Conservation (phyloP, 2,113 vertebrate genomes). For the Climacteris rufus region DNA sequence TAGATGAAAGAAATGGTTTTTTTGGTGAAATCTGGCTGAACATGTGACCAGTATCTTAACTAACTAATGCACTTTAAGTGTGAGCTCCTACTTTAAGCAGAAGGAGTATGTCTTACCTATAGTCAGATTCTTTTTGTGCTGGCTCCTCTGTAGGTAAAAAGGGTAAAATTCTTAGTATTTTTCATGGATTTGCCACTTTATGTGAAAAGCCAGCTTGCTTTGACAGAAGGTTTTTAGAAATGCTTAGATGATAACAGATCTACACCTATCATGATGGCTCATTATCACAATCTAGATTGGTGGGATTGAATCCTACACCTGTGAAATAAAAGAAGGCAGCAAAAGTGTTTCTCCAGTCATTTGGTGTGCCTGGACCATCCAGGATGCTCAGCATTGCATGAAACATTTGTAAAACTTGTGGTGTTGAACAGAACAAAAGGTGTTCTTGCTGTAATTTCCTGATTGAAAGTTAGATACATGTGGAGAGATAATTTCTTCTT, state of each 20-base stretch:
- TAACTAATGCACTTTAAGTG: neutral
- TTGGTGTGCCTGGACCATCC: neutral
- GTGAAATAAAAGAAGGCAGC: neutral
- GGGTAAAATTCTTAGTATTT: neutral
- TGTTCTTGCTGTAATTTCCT: neutral
- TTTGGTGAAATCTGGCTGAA: neutral
- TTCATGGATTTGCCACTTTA: neutral
- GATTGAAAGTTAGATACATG: neutral
- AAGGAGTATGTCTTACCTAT: neutral
- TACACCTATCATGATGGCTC: neutral
- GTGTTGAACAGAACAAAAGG: neutral
- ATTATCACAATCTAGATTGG: neutral
- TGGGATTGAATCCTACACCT: neutral
- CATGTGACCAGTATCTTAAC: neutral
- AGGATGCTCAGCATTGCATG: neutral
- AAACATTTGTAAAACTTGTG: neutral
- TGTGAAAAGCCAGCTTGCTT: neutral
- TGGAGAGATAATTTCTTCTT: neutral
- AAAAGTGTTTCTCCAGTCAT: neutral
- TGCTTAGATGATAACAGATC: neutral
- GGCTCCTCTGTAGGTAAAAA: neutral
- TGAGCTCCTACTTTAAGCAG: neutral
- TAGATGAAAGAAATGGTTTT: neutral
- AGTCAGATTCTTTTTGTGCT: neutral
- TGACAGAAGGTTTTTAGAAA: neutral